Conservation (phyloP, 1,140 invertebrate species). For the Asobara japonica region DNA sequence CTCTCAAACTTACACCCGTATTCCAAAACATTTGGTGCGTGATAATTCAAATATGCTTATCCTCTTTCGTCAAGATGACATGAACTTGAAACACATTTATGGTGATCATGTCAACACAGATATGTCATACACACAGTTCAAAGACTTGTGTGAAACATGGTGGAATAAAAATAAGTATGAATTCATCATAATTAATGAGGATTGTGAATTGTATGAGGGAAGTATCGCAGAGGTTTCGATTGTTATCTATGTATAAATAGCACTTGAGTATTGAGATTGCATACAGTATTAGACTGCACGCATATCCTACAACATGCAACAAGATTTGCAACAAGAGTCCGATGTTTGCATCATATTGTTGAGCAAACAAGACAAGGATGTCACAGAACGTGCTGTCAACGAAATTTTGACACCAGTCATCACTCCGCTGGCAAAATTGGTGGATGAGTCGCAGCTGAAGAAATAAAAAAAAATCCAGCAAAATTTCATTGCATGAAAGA, state of each 20-base stretch:
- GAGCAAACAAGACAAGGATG: slow-evolving; percentile 22
- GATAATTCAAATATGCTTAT: not conserved
- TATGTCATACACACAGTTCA: slow-evolving; percentile 3
- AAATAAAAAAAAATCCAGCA: not conserved
- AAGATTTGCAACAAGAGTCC: slow-evolving; percentile 18
- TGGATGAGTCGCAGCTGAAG: no score
- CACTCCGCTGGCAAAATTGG: slow-evolving; percentile 18
- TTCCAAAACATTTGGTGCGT: not conserved
- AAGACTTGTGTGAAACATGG: not conserved
- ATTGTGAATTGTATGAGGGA: slow-evolving; percentile 18
- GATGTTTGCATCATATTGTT: slow-evolving; percentile 28
- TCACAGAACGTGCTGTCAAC: slow-evolving; percentile 14
- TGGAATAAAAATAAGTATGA: not conserved
- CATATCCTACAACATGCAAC: slow-evolving; percentile 12
- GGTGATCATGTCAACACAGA: not conserved
- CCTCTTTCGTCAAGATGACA: not conserved
- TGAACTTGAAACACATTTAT: slow-evolving; percentile 14
- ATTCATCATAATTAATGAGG: not conserved
- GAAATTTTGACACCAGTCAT: slow-evolving; percentile 27
- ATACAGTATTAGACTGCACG: not conserved
- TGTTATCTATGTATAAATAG: slow-evolving; percentile 20
- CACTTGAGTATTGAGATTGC: not conserved
- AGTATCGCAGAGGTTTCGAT: slow-evolving; percentile 23
- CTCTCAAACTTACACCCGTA: not conserved
- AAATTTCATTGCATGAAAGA: not conserved